Evolutionary conservation across 2,888 invertebrate species (phyloP).

Genomic region (Amitus sp.): DNA sequence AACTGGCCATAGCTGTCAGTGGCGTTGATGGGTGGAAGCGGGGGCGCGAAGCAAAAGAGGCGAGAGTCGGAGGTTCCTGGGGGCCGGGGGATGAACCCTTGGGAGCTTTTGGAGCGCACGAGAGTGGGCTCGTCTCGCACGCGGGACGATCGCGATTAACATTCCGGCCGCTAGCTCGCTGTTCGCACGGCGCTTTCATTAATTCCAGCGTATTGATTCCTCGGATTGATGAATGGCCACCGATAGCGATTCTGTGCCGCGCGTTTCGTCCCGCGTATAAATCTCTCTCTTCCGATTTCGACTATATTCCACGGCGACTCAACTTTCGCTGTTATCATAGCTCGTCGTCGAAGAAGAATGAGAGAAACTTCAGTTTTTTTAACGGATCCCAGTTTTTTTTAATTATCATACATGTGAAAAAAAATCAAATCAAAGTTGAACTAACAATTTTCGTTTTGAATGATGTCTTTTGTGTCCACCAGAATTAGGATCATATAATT

Average conservation of each 20-base stretch:
- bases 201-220: constrained; percentile 67
- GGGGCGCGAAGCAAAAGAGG: constrained; percentile 15
- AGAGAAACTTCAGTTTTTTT: background rate
- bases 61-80: constrained; percentile 25
- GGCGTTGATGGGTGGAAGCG: constrained; percentile 39
- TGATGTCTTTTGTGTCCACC: no score
- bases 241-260: constrained; percentile 64
- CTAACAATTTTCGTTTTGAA: no score
- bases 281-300: constrained; percentile 27
- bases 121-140: constrained; percentile 56
- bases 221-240: constrained; percentile 66
- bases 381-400: background rate
- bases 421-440: no score
- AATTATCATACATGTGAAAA: background rate
- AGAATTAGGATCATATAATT: no score
- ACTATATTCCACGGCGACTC: constrained; percentile 27
- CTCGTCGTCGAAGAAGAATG: background rate
- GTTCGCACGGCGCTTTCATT: constrained; percentile 66
- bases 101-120: constrained; percentile 50
- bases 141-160: constrained; percentile 66
- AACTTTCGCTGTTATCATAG: no score
- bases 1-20: constrained; percentile 37
- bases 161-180: constrained; percentile 65
- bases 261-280: constrained; percentile 34
- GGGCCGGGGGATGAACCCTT: constrained; percentile 43